Evolutionary conservation across 2,797 vertebrate genomes (phyloP), one percentile per base, ranked within the genome.

Genomic region (Rhyacichthys aspro): DNA sequence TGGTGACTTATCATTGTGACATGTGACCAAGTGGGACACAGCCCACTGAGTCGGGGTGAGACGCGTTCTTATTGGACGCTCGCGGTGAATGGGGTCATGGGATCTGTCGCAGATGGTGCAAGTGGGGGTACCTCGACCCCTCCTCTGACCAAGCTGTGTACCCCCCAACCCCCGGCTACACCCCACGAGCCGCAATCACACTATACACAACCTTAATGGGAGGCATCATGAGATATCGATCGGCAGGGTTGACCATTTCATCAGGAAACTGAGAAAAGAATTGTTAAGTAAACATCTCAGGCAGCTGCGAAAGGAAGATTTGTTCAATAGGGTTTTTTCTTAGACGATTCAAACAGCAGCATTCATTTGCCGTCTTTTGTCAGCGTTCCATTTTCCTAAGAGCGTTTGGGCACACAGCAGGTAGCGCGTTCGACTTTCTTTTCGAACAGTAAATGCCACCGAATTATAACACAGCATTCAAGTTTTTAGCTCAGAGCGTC

Each of bases 31-130:
- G 63, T 72, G 81, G 79, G 82, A 87, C 78, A 79, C 41, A 49
- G 72, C 71, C 79, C 69, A 52, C 63, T 80, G 83, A 66, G 43
- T 75, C 44, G 1, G 50, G 69, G 81, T 57, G 54, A 18, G 68
- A 66, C 32, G 55, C 39, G 55, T 59, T 63, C 55, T 73, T 61
- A 72, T 74, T 67, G 79, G 81, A 50, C 15, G 9, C 16, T 12
- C 50, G 45, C 5, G 42, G 65, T 72, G 73, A 90, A 88, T 78
- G 85, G 79, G 89, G 86, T 90, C 83, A 86, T 84, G 89, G 81
- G 87, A 89, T 83, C 70, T n/a, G 33, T 65, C 84, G 37, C 89
- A 89, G 84, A 89, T 90, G 89, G 84, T 78, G 82, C 82, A 82
- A 70, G 83, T 74, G 81, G 76, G 76, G 81, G 73, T 70, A 57